Conservation (phyloP, 2,888 invertebrate species). For the Charanyca ferruginea region DNA sequence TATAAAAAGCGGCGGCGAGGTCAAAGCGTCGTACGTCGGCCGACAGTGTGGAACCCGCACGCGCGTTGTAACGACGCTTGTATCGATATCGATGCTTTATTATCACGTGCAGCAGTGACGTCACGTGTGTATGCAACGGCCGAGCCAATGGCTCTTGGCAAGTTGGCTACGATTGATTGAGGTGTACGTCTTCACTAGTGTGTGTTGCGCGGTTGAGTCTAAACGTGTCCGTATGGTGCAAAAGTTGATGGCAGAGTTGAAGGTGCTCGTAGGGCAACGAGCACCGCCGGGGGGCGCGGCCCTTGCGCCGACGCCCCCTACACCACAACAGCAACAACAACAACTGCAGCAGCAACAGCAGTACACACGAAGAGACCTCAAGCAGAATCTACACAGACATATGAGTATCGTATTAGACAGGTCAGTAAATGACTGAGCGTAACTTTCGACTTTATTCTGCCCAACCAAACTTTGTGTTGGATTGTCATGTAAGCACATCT, state of each 20-base stretch:
- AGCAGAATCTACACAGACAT: conserved; percentile 89
- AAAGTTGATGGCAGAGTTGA: conserved; percentile 89
- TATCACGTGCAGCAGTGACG: conserved; percentile 88
- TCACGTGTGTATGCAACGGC: conserved; percentile 82
- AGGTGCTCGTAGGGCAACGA: conserved; percentile 90
- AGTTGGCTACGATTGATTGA: conserved; percentile 79
- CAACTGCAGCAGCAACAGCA: conserved; percentile 64
- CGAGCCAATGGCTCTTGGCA: conserved; percentile 89
- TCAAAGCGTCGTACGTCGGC: conserved; percentile 81
- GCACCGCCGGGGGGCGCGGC: conserved; percentile 81
- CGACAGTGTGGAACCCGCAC: conserved; percentile 87
- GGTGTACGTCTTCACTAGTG: conserved; percentile 82
- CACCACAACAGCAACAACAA: conserved; percentile 74
- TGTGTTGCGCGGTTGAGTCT: conserved; percentile 80
- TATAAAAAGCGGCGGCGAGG: conserved; percentile 90
- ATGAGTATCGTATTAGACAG: conserved; percentile 91
- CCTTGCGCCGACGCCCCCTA: conserved; percentile 69
- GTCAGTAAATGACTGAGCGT: conserved; percentile 75
- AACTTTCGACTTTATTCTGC: conserved; percentile 31
- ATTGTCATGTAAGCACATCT: conserved; percentile 32
- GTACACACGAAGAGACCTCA: conserved; percentile 87
- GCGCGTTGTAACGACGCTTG: conserved; percentile 86
- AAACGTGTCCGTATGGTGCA: conserved; percentile 90
- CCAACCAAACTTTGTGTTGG: conserved; percentile 21
- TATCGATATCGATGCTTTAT: conserved; percentile 83